phyloP scores from a whole-genome alignment of 2,797 vertebrate species.

The Chelonia mydas region DNA sequence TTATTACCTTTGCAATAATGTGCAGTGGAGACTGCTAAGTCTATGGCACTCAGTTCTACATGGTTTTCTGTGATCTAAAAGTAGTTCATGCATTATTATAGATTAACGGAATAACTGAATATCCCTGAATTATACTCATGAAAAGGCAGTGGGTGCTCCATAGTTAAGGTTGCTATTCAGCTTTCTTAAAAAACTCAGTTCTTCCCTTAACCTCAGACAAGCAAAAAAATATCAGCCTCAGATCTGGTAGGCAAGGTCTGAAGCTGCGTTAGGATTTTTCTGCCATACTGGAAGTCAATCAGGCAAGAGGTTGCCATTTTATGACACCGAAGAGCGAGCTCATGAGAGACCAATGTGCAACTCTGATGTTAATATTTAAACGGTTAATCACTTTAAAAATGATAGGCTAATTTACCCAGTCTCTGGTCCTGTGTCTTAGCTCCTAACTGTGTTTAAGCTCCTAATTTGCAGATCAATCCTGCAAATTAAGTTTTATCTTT shows the following conservation, averaged over 20 bases:
- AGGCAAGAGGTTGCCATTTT: not conserved
- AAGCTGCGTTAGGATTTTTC: not conserved
- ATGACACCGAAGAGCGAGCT: not conserved
- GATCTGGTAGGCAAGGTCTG: not conserved
- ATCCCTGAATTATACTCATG: not conserved
- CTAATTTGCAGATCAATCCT: not conserved
- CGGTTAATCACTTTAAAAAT: not conserved
- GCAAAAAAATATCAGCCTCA: not conserved
- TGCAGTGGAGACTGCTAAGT: not conserved
- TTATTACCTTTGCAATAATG: not conserved
- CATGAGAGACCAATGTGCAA: not conserved
- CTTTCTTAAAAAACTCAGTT: not conserved
- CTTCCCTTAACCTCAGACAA: not conserved
- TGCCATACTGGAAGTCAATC: not conserved
- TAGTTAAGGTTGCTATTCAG: not conserved
- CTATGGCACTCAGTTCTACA: not conserved
- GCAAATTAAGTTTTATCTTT: not conserved
- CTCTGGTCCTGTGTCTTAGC: not conserved
- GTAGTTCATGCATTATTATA: not conserved
- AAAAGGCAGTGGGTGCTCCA: not conserved
- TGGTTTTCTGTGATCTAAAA: not conserved
- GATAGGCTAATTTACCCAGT: not conserved
- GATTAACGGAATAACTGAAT: not conserved
- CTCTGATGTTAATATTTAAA: not conserved
- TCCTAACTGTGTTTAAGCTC: not conserved